Percentiles rank a stretch among this genome's conserved stretches.
phyloP scores from a whole-genome alignment of 2,888 invertebrate species.

The Plutella xylostella region DNA sequence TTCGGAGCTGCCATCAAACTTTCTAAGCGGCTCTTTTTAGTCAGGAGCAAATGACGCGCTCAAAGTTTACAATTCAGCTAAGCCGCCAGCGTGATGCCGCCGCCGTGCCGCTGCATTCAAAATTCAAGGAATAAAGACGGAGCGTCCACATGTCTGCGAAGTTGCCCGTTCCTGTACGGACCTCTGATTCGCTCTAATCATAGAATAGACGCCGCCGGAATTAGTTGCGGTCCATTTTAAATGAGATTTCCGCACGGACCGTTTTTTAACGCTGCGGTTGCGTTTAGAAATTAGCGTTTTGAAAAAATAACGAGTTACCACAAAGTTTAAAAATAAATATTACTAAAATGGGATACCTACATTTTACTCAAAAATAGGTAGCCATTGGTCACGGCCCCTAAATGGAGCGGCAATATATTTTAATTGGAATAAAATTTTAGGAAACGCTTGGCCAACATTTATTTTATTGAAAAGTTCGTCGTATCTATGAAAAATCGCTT shows the following conservation, averaged over 20 bases:
- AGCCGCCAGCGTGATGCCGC: background rate
- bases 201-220: conserved; percentile 19
- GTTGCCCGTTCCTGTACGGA: conserved; percentile 28
- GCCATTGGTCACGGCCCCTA: too few relatives aligned
- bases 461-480: conserved; percentile 41
- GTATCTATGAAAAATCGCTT: conserved; percentile 42
- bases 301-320: too few relatives aligned
- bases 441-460: conserved; percentile 21
- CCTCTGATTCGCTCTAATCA: conserved; percentile 18
- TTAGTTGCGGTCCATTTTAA: conserved; percentile 16
- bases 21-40: background rate
- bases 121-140: conserved; percentile 52
- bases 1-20: too few relatives aligned
- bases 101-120: conserved; percentile 30
- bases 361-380: background rate
- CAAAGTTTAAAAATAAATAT: too few relatives aligned
- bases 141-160: conserved; percentile 35
- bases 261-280: too few relatives aligned
- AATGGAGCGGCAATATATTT: conserved; percentile 25
- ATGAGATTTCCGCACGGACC: too few relatives aligned
- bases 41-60: conserved; percentile 12
- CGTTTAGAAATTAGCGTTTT: too few relatives aligned
- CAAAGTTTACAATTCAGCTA: conserved; percentile 39
- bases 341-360: too few relatives aligned
- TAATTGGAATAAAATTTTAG: conserved; percentile 42